Conservation (phyloP, 2,888 invertebrate species). For the Pterostichus niger region DNA sequence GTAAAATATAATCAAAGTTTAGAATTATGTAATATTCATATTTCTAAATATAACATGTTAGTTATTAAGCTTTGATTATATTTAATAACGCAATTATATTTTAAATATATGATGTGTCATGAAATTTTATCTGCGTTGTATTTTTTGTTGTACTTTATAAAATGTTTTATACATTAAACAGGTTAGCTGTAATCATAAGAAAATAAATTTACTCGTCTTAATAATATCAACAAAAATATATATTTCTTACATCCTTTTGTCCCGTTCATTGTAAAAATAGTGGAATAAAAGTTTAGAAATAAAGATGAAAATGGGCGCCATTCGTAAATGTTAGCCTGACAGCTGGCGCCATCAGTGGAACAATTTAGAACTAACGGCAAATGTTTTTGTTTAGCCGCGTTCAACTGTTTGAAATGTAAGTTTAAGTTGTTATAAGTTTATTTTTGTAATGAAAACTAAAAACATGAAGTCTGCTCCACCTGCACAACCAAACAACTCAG, state of each 20-base stretch:
- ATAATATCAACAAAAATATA: conserved; percentile 30
- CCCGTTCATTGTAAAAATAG: not conserved
- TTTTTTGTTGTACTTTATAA: conserved; percentile 67
- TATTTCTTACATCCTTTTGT: conserved; percentile 12
- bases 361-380: conserved; percentile 11
- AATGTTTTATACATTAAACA: conserved; percentile 66
- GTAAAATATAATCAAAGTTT: conserved; percentile 61
- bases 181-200: conserved; percentile 62
- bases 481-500: conserved; percentile 69
- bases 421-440: conserved; percentile 29
- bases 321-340: not conserved
- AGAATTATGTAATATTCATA: conserved; percentile 7
- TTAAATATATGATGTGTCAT: conserved; percentile 65
- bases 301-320: conserved; percentile 1
- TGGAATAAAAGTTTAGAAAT: not conserved
- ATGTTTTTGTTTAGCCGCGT: conserved; percentile 41
- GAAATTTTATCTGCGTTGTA: conserved; percentile 65
- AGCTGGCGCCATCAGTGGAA: not conserved
- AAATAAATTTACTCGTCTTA: conserved; percentile 65
- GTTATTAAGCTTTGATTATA: conserved; percentile 50
- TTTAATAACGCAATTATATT: conserved; percentile 60
- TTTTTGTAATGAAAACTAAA: conserved; percentile 59
- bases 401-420: conserved; percentile 51
- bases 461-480: conserved; percentile 57
- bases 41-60: conserved; percentile 14